Conservation (phyloP, 2,888 invertebrate species). For the Chymomyza procnemis region DNA sequence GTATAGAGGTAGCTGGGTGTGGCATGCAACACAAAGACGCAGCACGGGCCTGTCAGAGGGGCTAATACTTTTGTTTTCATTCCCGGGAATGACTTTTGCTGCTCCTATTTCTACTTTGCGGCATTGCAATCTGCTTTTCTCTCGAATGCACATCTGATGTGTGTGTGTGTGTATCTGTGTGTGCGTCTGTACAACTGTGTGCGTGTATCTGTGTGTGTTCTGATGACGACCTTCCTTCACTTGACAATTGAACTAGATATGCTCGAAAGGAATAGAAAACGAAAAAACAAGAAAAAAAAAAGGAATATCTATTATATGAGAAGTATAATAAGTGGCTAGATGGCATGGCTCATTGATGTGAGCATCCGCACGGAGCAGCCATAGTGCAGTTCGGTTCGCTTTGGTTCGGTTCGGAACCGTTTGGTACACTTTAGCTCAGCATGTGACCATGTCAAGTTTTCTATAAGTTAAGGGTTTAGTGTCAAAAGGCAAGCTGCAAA, state of each 20-base stretch:
- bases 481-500: background rate
- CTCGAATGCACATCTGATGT: background rate
- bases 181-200: background rate
- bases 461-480: constrained; percentile 3
- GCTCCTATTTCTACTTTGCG: background rate
- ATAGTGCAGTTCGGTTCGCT: background rate
- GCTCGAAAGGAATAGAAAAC: background rate
- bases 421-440: background rate
- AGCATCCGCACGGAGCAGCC: background rate
- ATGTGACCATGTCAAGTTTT: constrained; percentile 1
- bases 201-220: background rate
- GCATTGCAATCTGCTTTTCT: background rate
- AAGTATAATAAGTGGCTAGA: background rate
- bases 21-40: background rate
- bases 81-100: background rate
- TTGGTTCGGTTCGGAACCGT: background rate
- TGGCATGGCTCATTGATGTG: background rate
- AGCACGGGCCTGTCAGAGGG: background rate
- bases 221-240: constrained; percentile 1
- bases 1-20: background rate
- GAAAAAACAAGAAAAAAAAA: constrained; percentile 11
- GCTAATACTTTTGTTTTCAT: background rate
- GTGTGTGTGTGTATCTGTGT: background rate
- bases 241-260: constrained; percentile 9
- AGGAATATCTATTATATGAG: background rate